These are phyloP conservation scores for Pocillopora grandis DNA, from an alignment of 92 coral and sea anemone species.

Conservation along the genomic window DNA sequence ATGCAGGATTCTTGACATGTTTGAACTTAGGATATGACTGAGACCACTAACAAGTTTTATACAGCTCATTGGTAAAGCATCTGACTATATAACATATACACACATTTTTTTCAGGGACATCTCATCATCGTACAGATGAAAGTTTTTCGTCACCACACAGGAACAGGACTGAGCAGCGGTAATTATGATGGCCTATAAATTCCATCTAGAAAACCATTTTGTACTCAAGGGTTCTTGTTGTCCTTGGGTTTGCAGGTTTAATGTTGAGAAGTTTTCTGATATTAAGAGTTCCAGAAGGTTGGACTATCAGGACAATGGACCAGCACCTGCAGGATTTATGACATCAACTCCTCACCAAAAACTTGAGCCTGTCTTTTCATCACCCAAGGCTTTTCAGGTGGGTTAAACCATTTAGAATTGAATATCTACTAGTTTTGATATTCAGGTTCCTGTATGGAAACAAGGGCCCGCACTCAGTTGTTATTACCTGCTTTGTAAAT, in stretches of 20 bases:
- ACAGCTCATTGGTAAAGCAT: background rate
- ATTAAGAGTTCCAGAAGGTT: conserved; percentile 25
- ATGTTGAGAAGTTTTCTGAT: conserved; percentile 30
- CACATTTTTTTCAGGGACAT: background rate
- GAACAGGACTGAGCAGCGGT: conserved; percentile 23
- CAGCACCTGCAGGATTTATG: conserved; percentile 42
- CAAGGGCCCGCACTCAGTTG: too few relatives aligned
- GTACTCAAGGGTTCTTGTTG: background rate
- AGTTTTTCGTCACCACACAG: conserved; percentile 22
- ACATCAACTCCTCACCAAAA: conserved; percentile 62
- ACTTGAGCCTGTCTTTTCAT: conserved; percentile 38
- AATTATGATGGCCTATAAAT: background rate
- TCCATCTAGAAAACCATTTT: background rate
- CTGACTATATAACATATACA: background rate
- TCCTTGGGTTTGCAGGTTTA: conserved; percentile 6
- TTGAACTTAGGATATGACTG: too few relatives aligned
- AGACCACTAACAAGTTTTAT: background rate
- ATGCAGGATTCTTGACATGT: background rate
- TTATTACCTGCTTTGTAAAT: too few relatives aligned
- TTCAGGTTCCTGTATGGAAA: too few relatives aligned
- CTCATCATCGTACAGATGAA: conserved; percentile 2
- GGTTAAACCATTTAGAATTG: background rate
- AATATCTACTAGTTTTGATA: too few relatives aligned
- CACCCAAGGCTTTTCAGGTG: conserved; percentile 47
- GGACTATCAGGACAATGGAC: conserved; percentile 25